Evolutionary conservation across 2,113 vertebrate genomes (phyloP), one percentile per base, ranked within the genome.

Genomic region (Crotalus tigris): DNA sequence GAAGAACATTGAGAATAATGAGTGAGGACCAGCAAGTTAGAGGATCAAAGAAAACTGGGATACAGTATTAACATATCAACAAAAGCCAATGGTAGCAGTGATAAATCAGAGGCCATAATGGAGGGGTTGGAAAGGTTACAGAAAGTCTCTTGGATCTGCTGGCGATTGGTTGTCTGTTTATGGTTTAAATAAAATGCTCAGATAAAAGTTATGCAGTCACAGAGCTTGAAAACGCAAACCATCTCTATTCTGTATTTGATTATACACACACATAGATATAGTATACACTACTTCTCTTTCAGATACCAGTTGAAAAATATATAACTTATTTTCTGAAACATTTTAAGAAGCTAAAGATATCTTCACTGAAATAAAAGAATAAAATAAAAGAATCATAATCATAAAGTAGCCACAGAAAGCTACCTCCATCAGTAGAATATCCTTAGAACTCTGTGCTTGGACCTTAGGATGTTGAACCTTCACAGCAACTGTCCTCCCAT

Each of bases 401-500:
- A n/a, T n/a, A 92, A 94, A 15, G 64, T 44, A 92, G 55, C 0
- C 2, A 24, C 10, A 17, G 6, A 44, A 24, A 39, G 10, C 55
- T 0, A 99, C 99, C 99, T 99, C 99, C 97, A 99, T 99, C 93
- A 99, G 97, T 51, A 98, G 93, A 94, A 99, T 98, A 97, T 99
- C 99, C 96, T 97, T 98, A 39, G 98, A 97, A 95, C 99, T 99
- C 96, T 99, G 99, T 39, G 95, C 95, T 95, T 98, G 98, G 39
- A 99, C 99, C 94, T 99, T 99, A 1, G 99, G 99, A 96, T 99
- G 99, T 95, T 99, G 99, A 85, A 99, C 98, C 97, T 99, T 99
- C 94, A 99, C 98, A 0, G 99, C 99, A 95, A 99, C 99, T 0
- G 98, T 99, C 93, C 97, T 98, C n/a, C 99, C 99, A 90, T 99